A percentile compares a stretch with the other conserved stretches of the same genome.
These are phyloP conservation scores for Hycleus cichorii DNA, from an alignment of 1,140 invertebrate genomes.

Conservation along the genomic window DNA sequence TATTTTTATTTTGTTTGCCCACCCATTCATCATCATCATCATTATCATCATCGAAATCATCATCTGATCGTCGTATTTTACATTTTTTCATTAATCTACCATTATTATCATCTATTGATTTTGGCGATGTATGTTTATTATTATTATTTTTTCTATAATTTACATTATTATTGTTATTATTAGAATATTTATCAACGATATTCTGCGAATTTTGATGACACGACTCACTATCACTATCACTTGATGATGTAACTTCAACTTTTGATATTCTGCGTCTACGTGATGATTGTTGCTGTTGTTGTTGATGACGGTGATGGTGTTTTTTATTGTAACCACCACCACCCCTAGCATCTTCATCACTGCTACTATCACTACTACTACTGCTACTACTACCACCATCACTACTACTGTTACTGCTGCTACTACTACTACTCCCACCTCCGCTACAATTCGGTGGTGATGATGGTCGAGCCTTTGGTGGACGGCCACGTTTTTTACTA, in stretches of 20 bases:
- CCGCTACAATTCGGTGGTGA: slow-evolving; percentile 23
- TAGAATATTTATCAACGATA: slow-evolving; percentile 4
- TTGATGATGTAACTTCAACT: not conserved
- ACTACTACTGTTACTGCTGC: slow-evolving; percentile 30
- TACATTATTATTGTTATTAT: not conserved
- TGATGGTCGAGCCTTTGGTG: slow-evolving; percentile 17
- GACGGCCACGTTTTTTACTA: slow-evolving; percentile 8
- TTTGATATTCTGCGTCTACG: not conserved
- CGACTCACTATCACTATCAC: not conserved
- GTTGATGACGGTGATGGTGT: slow-evolving; percentile 10
- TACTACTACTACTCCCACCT: slow-evolving; percentile 24
- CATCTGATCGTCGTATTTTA: slow-evolving; percentile 14
- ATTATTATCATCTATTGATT: too few relatives aligned
- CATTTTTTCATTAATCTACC: not conserved
- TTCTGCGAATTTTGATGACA: too few relatives aligned
- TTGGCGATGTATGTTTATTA: too few relatives aligned
- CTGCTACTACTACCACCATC: slow-evolving; percentile 24
- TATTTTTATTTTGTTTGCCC: slow-evolving; percentile 27
- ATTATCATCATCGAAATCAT: slow-evolving; percentile 18
- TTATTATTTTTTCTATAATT: too few relatives aligned
- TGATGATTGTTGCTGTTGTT: slow-evolving; percentile 26
- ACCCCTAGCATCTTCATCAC: too few relatives aligned
- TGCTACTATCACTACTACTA: slow-evolving; percentile 28
- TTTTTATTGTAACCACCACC: not conserved
- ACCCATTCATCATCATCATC: slow-evolving; percentile 33